These are phyloP conservation scores for Zoanthus sociatus DNA, from an alignment of 92 coral and sea anemone species.

Conservation along the genomic window DNA sequence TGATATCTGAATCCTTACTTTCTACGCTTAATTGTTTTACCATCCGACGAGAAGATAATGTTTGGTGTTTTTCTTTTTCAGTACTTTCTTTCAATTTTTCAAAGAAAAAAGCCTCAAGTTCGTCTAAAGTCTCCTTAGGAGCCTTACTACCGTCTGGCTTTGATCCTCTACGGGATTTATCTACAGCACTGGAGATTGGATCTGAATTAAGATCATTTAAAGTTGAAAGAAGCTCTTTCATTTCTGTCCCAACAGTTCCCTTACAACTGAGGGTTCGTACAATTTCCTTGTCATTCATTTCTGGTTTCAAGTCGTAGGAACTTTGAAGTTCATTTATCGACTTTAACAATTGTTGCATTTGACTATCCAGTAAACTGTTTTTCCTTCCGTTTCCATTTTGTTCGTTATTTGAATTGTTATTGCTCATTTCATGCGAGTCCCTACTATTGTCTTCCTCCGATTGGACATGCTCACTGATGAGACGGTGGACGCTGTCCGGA, in stretches of 20 bases:
- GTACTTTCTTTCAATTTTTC: conserved; percentile 77
- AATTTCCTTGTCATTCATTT: conserved; percentile 41
- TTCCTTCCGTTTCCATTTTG: background rate
- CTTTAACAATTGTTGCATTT: conserved; percentile 67
- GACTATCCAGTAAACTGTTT: conserved; percentile 37
- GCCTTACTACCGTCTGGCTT: background rate
- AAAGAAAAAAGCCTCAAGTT: conserved; percentile 81
- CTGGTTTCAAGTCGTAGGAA: conserved; percentile 30
- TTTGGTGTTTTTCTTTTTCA: conserved; percentile 32
- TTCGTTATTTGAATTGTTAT: conserved; percentile 10
- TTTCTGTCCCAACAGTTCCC: conserved; percentile 66
- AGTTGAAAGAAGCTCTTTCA: conserved; percentile 59
- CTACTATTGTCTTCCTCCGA: background rate
- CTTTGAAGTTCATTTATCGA: conserved; percentile 66
- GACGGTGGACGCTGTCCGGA: conserved; percentile 42
- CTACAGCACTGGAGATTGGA: conserved; percentile 34
- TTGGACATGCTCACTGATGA: conserved; percentile 23
- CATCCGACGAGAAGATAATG: conserved; percentile 55
- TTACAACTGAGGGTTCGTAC: conserved; percentile 56
- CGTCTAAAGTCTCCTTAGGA: conserved; percentile 71
- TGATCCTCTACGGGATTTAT: conserved; percentile 43
- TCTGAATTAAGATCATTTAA: conserved; percentile 53
- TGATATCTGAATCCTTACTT: conserved; percentile 58
- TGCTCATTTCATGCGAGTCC: background rate
- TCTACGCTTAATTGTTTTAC: conserved; percentile 49